Base-by-base conservation (phyloP, 2,888 invertebrate genomes). In the Megamerina dolium region DNA sequence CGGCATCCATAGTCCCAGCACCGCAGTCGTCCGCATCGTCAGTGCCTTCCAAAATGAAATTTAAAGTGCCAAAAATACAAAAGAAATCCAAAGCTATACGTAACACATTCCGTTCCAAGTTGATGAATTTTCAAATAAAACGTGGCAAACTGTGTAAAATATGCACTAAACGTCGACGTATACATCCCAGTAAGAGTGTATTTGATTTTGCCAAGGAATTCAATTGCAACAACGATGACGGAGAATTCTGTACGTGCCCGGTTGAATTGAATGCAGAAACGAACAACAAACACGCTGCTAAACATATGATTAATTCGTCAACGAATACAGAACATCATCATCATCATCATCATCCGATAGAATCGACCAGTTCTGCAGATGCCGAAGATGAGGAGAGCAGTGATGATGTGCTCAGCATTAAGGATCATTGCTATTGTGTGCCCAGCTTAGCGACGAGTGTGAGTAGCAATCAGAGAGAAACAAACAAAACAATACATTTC, bases 381-480 rank as follows among this genome's bases (percentile, higher is more conserved):
- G 56, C 57, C 17, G 59, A 59, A 13, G 59, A 55, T 12, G 51
- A 56, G 4, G 57, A 54, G n/a, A 61, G 61, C 19, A 56, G 57
- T 48, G 69, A 69, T 30, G 70, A 68, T 52, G 55, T 61, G 39
- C 58, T 68, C 33, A 64, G 63, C 43, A 59, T 66, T 29, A 68
- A 66, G 58, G 68, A 70, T 47, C 72, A 70, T 52, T 66, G 62
- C 55, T 69, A 66, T 54, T 62, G 65, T 49, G 65, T 69, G 48
- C 63, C 64, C 48, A 68, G 61, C 54, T 56, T 67, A 59, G 64
- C 68, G 54, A 63, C 59, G 58, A 70, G 61, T 60, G 68, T 68
- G 68, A 68, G 68, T 68, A 64, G 50, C 41, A 52, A 31, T 18
- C 21, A 37, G n/a, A n/a, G n/a, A n/a, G n/a, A n/a, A n/a, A n/a